Base-by-base conservation (phyloP, 92 coral and sea anemone genomes). In the Pocillopora grandis region DNA sequence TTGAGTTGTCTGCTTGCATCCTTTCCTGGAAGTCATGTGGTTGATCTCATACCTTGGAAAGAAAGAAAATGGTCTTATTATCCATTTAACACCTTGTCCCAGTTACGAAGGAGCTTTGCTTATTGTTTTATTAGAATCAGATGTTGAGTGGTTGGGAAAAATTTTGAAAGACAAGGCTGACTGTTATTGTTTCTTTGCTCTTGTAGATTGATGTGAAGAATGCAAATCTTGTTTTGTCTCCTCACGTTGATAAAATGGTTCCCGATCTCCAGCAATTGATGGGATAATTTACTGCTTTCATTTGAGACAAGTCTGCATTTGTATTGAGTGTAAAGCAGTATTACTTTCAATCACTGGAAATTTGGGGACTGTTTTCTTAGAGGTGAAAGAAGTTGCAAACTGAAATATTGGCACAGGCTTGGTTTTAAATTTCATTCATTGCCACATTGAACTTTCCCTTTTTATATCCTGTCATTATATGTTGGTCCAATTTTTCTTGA, bases 41-140 rank as follows among this genome's bases (percentile, higher is more conserved):
- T 90, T 90, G 91, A 90, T 90, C 92, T 90, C 92, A 90, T 90
- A 71, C 90, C 92, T 87, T 80, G 90, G 67, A 85, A 82, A 69
- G 73, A 86, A 89, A 90, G 80, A 81, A 80, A 65, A 88, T 56
- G 42, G 60, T 70, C 58, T 31, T 68, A 33, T 85, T 80, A 86
- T 80, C 88, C 76, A 89, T 75, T 84, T 76, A 89, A 74, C 92
- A 76, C 85, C 86, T 89, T 86, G 92, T 71, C 90, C 84, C 85
- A n/a, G 58, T 19, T 31, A 66, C 64, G 37, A 37, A 68, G 76
- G 79, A 56, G 58, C 78, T n/a, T 31, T 59, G 61, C 60, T 83
- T 3, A 3, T 42, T 42, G 52, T 7, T 42, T 42, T 42, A 42
- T 42, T 42, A 3, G 5, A 42, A 42, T 42, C 52, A 42, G 52